These are phyloP conservation scores for Andrena flavipes DNA, from an alignment of 2,888 invertebrate genomes.

Conservation along the genomic window DNA sequence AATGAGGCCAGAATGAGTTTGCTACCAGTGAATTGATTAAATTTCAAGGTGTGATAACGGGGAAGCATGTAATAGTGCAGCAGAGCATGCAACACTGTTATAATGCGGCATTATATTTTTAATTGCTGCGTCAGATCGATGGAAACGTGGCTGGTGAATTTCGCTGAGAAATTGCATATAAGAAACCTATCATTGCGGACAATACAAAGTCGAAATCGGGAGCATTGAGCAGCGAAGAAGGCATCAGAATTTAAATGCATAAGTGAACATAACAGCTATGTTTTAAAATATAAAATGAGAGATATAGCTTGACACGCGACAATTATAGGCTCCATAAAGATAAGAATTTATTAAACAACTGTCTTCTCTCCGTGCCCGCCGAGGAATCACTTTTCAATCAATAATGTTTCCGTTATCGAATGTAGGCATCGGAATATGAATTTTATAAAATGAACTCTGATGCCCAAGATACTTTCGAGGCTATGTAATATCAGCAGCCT, in stretches of 20 bases:
- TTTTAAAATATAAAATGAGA: no score
- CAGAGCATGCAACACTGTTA: conserved; percentile 35
- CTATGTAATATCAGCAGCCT: conserved; percentile 7
- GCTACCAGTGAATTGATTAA: conserved; percentile 47
- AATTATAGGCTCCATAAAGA: background rate
- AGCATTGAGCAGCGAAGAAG: background rate
- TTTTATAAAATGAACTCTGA: background rate
- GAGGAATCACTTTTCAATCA: background rate
- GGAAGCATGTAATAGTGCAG: conserved; percentile 36
- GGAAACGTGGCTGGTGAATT: conserved; percentile 1
- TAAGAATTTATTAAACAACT: background rate
- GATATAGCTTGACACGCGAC: no score
- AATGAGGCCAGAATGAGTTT: conserved; percentile 46
- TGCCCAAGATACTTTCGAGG: background rate
- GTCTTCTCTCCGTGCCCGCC: background rate
- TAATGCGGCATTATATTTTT: conserved; percentile 42
- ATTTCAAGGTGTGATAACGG: conserved; percentile 51
- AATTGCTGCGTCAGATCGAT: conserved; percentile 36
- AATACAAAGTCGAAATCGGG: no score
- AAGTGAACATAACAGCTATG: no score
- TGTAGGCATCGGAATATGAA: background rate
- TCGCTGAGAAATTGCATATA: background rate
- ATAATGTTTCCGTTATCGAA: background rate
- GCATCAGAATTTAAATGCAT: background rate
- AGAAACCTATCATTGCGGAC: background rate